Evolutionary conservation across 2,797 vertebrate genomes (phyloP).

Genomic region (Trematomus bernacchii): DNA sequence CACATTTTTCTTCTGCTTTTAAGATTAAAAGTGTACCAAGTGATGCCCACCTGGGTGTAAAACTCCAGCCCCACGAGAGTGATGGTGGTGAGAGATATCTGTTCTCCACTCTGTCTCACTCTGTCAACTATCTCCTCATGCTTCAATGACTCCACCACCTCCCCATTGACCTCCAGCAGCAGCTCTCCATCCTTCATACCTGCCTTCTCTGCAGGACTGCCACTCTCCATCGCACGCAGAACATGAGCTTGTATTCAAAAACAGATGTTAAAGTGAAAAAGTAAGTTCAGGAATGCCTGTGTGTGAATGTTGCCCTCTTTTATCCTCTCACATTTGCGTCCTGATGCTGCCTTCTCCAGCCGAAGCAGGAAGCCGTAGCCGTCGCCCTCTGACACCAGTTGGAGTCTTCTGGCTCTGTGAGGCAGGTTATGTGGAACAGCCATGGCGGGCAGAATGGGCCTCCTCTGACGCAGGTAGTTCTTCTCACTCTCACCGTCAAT

Average conservation of each 20-base stretch:
- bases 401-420: conserved; percentile 82
- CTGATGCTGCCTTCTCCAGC: conserved; percentile 84
- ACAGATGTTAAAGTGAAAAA: neutral
- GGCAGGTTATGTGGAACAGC: conserved; percentile 90
- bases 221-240: conserved; percentile 86
- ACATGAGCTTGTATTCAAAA: conserved; percentile 84
- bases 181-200: conserved; percentile 92
- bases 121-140: conserved; percentile 89
- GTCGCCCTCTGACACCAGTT: conserved; percentile 79
- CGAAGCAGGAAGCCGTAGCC: conserved; percentile 93
- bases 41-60: conserved; percentile 86
- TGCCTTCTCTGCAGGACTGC: conserved; percentile 88
- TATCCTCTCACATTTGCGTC: conserved; percentile 82
- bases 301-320: neutral
- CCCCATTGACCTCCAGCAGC: conserved; percentile 93
- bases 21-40: neutral
- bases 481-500: conserved; percentile 89
- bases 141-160: conserved; percentile 86
- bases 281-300: neutral
- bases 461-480: conserved; percentile 79
- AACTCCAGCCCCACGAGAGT: conserved; percentile 85
- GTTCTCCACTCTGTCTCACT: conserved; percentile 84
- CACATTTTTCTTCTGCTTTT: too few relatives aligned
- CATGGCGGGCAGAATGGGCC: conserved; percentile 86
- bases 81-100: conserved; percentile 88